A percentile compares a stretch with the other conserved stretches of the same genome.
Conservation (phyloP, 2,888 invertebrate species). For the Chrysolina oricalcia region DNA sequence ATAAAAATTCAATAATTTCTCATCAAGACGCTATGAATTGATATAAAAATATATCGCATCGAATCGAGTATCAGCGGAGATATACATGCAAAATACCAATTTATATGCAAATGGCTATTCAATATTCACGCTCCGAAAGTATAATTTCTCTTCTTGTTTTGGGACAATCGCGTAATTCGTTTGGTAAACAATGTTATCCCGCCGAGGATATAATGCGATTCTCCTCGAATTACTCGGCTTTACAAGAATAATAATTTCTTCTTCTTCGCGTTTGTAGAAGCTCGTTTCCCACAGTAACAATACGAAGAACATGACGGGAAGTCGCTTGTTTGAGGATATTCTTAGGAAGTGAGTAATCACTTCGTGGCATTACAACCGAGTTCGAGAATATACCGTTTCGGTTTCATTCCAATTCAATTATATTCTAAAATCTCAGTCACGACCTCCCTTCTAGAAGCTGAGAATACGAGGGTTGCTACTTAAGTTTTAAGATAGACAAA, state of each 20-base stretch:
- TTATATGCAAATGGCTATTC: constrained; percentile 66
- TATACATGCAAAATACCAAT: constrained; percentile 65
- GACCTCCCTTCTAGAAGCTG: neutral
- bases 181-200: constrained; percentile 44
- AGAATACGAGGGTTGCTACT: too few relatives aligned
- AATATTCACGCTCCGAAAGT: constrained; percentile 62
- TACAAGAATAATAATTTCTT: constrained; percentile 47
- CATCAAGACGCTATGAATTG: neutral
- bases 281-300: constrained; percentile 51
- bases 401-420: constrained; percentile 42
- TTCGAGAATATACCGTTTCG: constrained; percentile 44
- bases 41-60: constrained; percentile 54
- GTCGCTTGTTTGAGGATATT: constrained; percentile 56
- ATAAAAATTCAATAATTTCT: neutral
- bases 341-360: constrained; percentile 60
- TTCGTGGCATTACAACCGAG: constrained; percentile 13
- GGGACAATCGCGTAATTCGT: constrained; percentile 39
- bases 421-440: constrained; percentile 32
- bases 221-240: constrained; percentile 48
- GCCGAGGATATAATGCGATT: constrained; percentile 42
- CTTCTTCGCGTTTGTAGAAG: constrained; percentile 42
- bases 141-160: constrained; percentile 34
- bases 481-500: too few relatives aligned
- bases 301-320: constrained; percentile 55
- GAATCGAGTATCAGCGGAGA: constrained; percentile 54